Conservation (phyloP, 2,888 invertebrate genomes). For the Eulithis prunata region DNA sequence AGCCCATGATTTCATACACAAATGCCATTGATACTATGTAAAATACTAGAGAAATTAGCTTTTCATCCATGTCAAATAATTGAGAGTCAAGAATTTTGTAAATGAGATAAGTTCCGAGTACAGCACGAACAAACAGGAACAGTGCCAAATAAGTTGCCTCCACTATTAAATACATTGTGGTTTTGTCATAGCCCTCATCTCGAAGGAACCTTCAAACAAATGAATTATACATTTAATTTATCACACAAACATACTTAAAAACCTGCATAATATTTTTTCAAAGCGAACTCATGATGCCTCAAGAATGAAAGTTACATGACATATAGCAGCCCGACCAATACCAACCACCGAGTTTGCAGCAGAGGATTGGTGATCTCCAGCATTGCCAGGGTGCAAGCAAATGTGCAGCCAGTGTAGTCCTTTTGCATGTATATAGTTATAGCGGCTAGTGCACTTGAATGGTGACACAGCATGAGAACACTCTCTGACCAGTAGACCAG, state of each 20-base stretch:
- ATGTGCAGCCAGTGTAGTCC: constrained; percentile 78
- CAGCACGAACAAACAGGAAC: constrained; percentile 78
- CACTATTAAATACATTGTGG: constrained; percentile 68
- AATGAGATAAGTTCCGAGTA: constrained; percentile 80
- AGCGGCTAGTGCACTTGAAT: constrained; percentile 78
- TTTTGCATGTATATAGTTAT: constrained; percentile 79
- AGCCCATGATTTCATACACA: constrained; percentile 74
- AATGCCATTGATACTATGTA: constrained; percentile 74
- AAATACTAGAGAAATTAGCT: constrained; percentile 65
- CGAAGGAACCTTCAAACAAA: constrained; percentile 75
- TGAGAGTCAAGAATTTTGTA: constrained; percentile 67
- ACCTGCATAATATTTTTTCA: too few relatives aligned
- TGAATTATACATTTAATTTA: neutral
- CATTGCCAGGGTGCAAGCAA: constrained; percentile 81
- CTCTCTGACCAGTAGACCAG: constrained; percentile 78
- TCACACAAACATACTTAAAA: too few relatives aligned
- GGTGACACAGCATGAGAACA: constrained; percentile 82
- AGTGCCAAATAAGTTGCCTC: constrained; percentile 79
- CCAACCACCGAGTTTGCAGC: constrained; percentile 85
- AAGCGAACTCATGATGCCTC: too few relatives aligned
- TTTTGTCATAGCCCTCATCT: constrained; percentile 74
- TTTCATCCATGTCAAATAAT: constrained; percentile 70
- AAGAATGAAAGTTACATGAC: too few relatives aligned
- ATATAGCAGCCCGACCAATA: neutral
- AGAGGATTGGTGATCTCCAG: constrained; percentile 86